Evolutionary conservation across 2,113 vertebrate species (phyloP), one percentile per base, ranked within the genome.

Genomic region (Hemichromis elongatus): DNA sequence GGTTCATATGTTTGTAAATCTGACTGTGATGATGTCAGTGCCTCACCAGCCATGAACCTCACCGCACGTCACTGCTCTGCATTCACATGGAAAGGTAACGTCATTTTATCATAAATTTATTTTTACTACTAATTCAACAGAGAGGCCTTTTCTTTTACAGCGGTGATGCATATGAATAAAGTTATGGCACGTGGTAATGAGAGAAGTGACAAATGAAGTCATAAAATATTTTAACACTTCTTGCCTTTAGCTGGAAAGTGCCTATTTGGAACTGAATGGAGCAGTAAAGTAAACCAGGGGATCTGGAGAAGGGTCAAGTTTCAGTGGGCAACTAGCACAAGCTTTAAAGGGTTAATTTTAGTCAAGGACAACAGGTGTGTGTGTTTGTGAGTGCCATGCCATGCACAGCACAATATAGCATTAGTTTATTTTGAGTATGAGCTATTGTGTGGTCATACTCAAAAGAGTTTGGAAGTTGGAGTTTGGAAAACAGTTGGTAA

Each of bases 341-440:
- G 86, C 66, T 79, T 93, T 91, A 93, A 68, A 50, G 9, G 68
- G 68, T 73, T 73, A 73, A 19, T 73, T 73, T 73, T 73, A 73
- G 94, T 92, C 94, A 96, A 94, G 94, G 93, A 84, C 85, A 89
- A 66, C 68, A 66, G 45, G 37, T 81, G 80, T 55, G 52, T 80
- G 68, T 33, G 80, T n/a, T 7, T 50, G 45, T 57, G 45, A 33
- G 33, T 16, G 35, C 9, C 59, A 63, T 16, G 35, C 9, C 59
- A 63, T 63, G 59, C 30, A 37, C 30, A 63, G 30, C 10, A 63
- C 30, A 63, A 63, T 63, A n/a, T 35, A 63, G 7, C 59, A n/a
- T 63, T 35, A 7, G 30, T 63, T 63, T 35, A 63, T 63, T 35
- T 7, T 35, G 59, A 63, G 59, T 35, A 63, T 3, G 30, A 63